Percentiles rank a stretch among this genome's conserved stretches.
phyloP scores from a whole-genome alignment of 2,797 vertebrate genomes.

The Tenualosa ilisha region DNA sequence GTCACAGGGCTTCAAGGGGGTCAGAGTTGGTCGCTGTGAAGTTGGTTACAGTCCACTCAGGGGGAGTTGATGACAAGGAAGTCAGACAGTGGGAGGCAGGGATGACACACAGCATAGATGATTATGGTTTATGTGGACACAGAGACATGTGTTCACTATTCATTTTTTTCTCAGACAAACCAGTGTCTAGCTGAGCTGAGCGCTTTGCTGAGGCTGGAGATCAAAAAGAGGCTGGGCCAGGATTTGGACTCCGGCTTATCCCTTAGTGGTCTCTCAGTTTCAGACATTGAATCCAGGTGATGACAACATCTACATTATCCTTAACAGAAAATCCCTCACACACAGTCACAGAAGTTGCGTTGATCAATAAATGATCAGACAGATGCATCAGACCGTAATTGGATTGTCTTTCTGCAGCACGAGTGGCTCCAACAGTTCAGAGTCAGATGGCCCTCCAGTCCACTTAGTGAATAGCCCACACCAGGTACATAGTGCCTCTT shows the following conservation, averaged over 20 bases:
- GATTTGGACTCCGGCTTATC: constrained; percentile 58
- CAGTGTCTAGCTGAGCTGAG: constrained; percentile 80
- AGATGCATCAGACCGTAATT: background rate
- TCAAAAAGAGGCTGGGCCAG: constrained; percentile 69
- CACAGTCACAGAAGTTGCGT: background rate
- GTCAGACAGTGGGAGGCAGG: too few relatives aligned
- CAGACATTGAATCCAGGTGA: constrained; percentile 92
- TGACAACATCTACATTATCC: background rate
- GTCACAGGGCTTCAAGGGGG: too few relatives aligned
- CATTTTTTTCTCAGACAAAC: constrained; percentile 64
- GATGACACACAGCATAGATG: too few relatives aligned
- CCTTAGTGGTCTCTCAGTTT: constrained; percentile 73
- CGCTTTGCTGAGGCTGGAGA: constrained; percentile 66
- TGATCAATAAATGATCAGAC: background rate
- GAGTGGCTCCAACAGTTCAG: constrained; percentile 88
- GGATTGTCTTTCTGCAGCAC: constrained; percentile 74
- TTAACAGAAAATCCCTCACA: background rate
- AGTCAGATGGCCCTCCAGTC: constrained; percentile 79
- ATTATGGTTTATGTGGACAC: too few relatives aligned
- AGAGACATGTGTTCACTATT: too few relatives aligned
- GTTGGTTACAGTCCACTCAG: too few relatives aligned
- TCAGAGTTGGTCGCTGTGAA: too few relatives aligned
- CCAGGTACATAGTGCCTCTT: constrained; percentile 44
- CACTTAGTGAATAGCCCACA: constrained; percentile 64
- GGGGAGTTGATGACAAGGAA: too few relatives aligned